Conservation (phyloP, 2,888 invertebrate genomes). For the Cyclophora punctaria region DNA sequence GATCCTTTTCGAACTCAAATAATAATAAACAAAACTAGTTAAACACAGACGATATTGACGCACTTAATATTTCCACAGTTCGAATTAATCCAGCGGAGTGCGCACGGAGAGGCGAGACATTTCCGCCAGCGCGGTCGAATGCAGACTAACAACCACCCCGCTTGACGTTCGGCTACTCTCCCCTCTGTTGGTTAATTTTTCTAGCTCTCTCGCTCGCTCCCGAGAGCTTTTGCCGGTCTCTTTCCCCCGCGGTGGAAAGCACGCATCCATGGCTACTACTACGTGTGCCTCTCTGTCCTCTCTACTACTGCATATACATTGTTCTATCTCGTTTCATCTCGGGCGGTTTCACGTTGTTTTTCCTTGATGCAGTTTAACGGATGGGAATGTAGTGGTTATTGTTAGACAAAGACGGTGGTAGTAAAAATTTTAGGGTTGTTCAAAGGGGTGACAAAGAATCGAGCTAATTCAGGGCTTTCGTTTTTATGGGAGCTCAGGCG, state of each 20-base stretch:
- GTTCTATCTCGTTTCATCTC: slow-evolving; percentile 75
- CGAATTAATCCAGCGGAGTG: slow-evolving; percentile 46
- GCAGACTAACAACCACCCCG: slow-evolving; percentile 71
- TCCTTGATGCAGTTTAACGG: slow-evolving; percentile 75
- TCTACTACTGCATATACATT: slow-evolving; percentile 73
- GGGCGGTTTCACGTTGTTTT: slow-evolving; percentile 72
- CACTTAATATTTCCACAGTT: slow-evolving; percentile 55
- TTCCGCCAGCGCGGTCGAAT: slow-evolving; percentile 65
- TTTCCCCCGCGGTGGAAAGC: slow-evolving; percentile 52
- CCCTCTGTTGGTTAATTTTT: slow-evolving; percentile 73
- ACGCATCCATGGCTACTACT: slow-evolving; percentile 65
- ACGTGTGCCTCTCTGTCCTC: slow-evolving; percentile 68
- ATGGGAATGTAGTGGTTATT: slow-evolving; percentile 74
- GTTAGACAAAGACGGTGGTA: slow-evolving; percentile 74
- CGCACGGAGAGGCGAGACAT: slow-evolving; percentile 39
- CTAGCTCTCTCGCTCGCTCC: slow-evolving; percentile 53
- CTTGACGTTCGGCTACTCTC: slow-evolving; percentile 69
- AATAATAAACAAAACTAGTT: slow-evolving; percentile 33
- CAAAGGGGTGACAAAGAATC: slow-evolving; percentile 74
- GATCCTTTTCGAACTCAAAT: slow-evolving; percentile 23
- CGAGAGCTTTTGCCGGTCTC: slow-evolving; percentile 57
- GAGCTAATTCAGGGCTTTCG: slow-evolving; percentile 73
- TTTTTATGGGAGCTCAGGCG: slow-evolving; percentile 70
- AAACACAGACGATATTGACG: slow-evolving; percentile 49
- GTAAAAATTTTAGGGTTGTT: slow-evolving; percentile 72